Percentiles rank a stretch among this genome's conserved stretches.
Conservation (phyloP, 2,888 invertebrate genomes). For the Acheta domesticus region DNA sequence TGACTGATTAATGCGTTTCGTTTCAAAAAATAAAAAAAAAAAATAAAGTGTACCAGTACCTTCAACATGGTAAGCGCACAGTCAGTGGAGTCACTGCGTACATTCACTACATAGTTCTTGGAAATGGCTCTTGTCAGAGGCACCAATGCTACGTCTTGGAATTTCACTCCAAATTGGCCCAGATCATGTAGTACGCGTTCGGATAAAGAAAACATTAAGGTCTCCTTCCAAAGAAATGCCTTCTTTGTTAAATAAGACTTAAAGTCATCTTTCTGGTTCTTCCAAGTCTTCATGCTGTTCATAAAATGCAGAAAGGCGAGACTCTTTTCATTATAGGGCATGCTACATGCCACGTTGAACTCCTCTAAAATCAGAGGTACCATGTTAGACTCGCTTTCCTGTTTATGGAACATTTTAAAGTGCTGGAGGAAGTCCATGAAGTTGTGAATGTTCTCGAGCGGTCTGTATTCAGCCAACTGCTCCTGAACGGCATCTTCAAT, state of each 20-base stretch:
- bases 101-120: neutral
- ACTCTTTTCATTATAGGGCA: neutral
- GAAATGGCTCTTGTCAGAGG: neutral
- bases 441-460: neutral
- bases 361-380: neutral
- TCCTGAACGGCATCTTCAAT: neutral
- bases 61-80: neutral
- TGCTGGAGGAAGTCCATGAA: neutral
- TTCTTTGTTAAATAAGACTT: neutral
- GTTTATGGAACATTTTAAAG: neutral
- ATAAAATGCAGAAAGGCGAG: neutral
- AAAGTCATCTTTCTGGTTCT: neutral
- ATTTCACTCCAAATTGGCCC: neutral
- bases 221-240: neutral
- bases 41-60: neutral
- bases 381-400: neutral
- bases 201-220: neutral
- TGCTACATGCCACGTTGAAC: neutral
- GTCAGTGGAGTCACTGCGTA: neutral
- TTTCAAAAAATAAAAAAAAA: no score
- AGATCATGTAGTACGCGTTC: neutral
- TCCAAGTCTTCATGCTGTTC: neutral
- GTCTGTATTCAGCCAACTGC: neutral
- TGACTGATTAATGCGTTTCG: no score
- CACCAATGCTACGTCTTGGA: neutral